Evolutionary conservation across 2,113 vertebrate species (phyloP).

Genomic region (Burhinus oedicnemus): DNA sequence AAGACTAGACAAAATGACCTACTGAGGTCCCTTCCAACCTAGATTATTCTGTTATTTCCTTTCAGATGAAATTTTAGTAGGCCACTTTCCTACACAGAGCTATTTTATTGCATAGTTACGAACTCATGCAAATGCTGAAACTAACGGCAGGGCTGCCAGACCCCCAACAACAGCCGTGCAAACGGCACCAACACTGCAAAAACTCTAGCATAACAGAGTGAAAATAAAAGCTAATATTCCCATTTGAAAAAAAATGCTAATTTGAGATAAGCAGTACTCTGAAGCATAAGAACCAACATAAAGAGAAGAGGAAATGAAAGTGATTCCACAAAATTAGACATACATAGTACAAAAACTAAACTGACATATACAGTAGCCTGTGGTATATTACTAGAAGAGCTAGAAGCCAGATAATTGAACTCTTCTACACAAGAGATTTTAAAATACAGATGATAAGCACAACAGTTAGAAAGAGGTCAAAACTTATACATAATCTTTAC

Average conservation of each 20-base stretch:
- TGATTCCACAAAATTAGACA: background rate
- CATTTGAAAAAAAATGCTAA: background rate
- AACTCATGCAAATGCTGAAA: background rate
- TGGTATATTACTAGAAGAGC: background rate
- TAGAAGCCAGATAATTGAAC: background rate
- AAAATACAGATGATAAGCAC: background rate
- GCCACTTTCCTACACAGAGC: background rate
- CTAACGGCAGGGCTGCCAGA: background rate
- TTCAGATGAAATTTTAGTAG: background rate
- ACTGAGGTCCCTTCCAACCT: background rate
- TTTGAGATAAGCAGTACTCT: background rate
- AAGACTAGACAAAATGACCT: background rate
- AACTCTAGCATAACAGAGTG: background rate
- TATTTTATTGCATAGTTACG: background rate
- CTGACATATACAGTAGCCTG: background rate
- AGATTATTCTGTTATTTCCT: background rate
- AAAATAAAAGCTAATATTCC: background rate
- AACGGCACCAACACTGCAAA: background rate
- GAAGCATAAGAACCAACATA: background rate
- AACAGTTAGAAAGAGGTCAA: background rate
- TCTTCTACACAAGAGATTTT: background rate
- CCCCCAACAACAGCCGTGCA: fast-evolving
- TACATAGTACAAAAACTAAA: background rate
- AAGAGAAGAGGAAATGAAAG: constrained; percentile 31
- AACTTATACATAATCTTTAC: background rate